Percentiles rank a stretch among this genome's conserved stretches.
Conservation (phyloP, 2,113 vertebrate genomes). For the Lipophrys pholis region DNA sequence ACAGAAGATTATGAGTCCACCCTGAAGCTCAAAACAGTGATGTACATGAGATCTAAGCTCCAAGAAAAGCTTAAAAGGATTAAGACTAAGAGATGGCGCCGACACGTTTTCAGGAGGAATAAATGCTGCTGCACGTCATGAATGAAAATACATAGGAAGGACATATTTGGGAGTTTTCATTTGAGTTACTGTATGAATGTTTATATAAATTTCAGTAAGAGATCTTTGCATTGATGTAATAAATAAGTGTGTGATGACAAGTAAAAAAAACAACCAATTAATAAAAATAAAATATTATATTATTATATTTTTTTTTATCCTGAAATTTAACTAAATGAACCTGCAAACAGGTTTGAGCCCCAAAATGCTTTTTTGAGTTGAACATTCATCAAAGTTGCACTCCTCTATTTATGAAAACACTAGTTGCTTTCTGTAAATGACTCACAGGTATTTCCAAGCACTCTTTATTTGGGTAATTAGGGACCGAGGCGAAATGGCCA, state of each 20-base stretch:
- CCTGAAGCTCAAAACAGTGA: neutral
- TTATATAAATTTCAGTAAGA: neutral
- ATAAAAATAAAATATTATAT: too few relatives aligned
- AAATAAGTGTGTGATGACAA: too few relatives aligned
- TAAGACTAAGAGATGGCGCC: neutral
- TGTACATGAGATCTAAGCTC: too few relatives aligned
- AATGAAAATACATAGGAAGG: neutral
- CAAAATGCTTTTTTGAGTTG: neutral
- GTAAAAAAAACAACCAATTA: too few relatives aligned
- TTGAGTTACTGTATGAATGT: neutral
- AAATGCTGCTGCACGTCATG: neutral
- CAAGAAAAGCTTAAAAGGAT: neutral
- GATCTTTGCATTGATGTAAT: neutral
- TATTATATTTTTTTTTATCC: too few relatives aligned
- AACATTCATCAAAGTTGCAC: constrained; percentile 1
- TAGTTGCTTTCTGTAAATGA: too few relatives aligned
- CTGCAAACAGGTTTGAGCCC: neutral
- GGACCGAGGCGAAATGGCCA: too few relatives aligned
- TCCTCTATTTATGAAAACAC: neutral
- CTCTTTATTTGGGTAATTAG: too few relatives aligned
- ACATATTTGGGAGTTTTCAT: neutral
- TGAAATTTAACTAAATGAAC: neutral
- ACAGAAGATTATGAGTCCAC: neutral
- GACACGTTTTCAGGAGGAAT: neutral
- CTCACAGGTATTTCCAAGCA: too few relatives aligned